phyloP scores from a whole-genome alignment of 53 echinoderm and acorn worm genomes.

The Stichopus horrens region DNA sequence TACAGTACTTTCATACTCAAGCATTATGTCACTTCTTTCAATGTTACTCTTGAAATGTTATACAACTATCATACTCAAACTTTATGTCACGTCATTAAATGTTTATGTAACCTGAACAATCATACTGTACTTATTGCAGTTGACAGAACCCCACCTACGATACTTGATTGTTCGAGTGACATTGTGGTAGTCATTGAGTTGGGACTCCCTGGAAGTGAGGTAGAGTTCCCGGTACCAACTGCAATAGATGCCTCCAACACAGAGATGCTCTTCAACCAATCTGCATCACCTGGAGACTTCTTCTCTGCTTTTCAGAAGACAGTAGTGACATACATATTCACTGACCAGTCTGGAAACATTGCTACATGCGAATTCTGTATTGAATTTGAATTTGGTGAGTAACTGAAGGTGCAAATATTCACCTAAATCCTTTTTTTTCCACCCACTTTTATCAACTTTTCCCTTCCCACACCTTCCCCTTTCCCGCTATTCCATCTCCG shows the following conservation, averaged over 20 bases:
- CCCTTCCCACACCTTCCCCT: no score
- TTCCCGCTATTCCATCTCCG: no score
- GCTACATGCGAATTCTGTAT: conserved; percentile 18
- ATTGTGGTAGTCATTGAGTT: background rate
- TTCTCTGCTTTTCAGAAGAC: background rate
- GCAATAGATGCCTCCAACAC: conserved; percentile 55
- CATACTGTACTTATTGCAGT: conserved; percentile 15
- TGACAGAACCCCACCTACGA: conserved; percentile 39
- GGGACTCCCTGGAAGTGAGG: background rate
- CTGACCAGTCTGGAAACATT: background rate
- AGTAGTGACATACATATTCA: background rate
- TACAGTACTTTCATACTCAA: no score
- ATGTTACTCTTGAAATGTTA: no score
- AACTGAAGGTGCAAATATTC: background rate
- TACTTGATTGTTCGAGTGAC: background rate
- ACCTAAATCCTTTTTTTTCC: no score
- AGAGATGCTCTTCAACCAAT: background rate
- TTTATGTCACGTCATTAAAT: no score
- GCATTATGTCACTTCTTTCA: no score
- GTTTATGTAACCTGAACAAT: no score
- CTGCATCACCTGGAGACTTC: background rate
- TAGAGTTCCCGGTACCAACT: conserved; percentile 53
- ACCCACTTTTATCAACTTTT: no score
- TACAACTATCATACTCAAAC: no score
- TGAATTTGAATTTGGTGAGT: background rate